These are phyloP conservation scores for Vanessa cardui DNA, from an alignment of 2,888 invertebrate species.

Conservation along the genomic window DNA sequence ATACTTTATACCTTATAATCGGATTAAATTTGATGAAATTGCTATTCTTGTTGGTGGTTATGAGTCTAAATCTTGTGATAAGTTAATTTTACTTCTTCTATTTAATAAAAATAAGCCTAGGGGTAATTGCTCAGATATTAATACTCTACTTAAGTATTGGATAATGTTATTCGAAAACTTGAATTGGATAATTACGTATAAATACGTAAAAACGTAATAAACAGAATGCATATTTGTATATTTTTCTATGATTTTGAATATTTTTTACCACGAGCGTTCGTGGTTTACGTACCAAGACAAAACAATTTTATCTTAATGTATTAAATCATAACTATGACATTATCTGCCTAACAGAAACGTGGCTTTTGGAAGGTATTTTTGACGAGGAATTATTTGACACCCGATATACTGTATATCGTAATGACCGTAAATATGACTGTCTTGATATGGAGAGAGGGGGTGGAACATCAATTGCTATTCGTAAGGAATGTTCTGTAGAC, in stretches of 20 bases:
- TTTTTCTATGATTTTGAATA: conserved; percentile 14
- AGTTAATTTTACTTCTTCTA: not conserved
- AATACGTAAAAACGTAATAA: no score
- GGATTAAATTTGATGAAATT: conserved; percentile 6
- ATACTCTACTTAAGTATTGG: conserved; percentile 9
- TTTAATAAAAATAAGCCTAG: not conserved
- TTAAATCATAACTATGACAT: conserved; percentile 29
- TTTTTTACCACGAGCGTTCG: conserved; percentile 33
- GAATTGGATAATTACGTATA: conserved; percentile 13
- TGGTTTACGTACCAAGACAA: conserved; percentile 31
- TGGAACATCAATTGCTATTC: conserved; percentile 3
- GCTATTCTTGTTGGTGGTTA: not conserved
- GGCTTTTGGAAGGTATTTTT: conserved; percentile 29
- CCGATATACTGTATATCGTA: conserved; percentile 28
- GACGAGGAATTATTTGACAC: conserved; percentile 31
- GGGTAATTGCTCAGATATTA: not conserved
- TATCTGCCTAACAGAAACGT: conserved; percentile 34
- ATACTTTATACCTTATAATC: conserved; percentile 12
- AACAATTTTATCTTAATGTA: conserved; percentile 26
- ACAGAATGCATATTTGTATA: conserved; percentile 14
- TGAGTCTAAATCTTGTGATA: no score
- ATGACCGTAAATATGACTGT: conserved; percentile 20
- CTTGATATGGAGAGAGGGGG: not conserved
- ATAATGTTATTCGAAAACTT: conserved; percentile 13
- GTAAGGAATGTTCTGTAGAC: conserved; percentile 11